Conservation (phyloP, 2,888 invertebrate genomes). For the Leucophenga montana region DNA sequence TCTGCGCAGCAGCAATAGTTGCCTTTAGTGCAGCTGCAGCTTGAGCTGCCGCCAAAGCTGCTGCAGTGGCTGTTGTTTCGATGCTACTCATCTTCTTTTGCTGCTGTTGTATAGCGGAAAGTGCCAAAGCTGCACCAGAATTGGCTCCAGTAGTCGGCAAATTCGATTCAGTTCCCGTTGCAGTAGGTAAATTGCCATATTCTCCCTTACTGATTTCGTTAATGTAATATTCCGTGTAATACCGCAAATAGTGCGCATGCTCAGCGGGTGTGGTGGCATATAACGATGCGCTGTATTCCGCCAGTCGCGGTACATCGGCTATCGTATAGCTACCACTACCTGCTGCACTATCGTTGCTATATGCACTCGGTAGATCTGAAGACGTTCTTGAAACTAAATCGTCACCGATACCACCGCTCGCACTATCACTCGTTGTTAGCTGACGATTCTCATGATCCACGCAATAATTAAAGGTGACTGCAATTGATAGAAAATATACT, state of each 20-base stretch:
- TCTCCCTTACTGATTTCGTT: conserved; percentile 69
- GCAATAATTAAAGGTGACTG: conserved; percentile 73
- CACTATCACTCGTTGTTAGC: conserved; percentile 35
- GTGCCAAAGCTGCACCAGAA: conserved; percentile 91
- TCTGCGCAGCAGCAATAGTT: conserved; percentile 57
- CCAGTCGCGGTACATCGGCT: conserved; percentile 81
- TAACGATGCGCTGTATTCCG: conserved; percentile 83
- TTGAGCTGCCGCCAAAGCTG: conserved; percentile 66
- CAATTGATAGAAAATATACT: neutral
- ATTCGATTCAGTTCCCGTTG: neutral
- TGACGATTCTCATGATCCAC: conserved; percentile 69
- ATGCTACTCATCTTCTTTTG: conserved; percentile 70
- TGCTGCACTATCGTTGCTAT: neutral
- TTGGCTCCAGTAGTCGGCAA: conserved; percentile 76
- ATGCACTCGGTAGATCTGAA: neutral
- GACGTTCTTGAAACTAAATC: too few species aligned
- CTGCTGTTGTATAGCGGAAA: conserved; percentile 82
- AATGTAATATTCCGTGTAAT: conserved; percentile 83
- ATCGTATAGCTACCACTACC: conserved; percentile 72
- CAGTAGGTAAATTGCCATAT: conserved; percentile 57
- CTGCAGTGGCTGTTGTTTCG: conserved; percentile 69
- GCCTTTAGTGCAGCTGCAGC: conserved; percentile 70
- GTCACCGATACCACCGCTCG: conserved; percentile 10
- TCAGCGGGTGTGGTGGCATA: conserved; percentile 83
- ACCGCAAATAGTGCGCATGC: conserved; percentile 81